Evolutionary conservation across 2,113 vertebrate species (phyloP).

Genomic region (Hepsetus odoe): DNA sequence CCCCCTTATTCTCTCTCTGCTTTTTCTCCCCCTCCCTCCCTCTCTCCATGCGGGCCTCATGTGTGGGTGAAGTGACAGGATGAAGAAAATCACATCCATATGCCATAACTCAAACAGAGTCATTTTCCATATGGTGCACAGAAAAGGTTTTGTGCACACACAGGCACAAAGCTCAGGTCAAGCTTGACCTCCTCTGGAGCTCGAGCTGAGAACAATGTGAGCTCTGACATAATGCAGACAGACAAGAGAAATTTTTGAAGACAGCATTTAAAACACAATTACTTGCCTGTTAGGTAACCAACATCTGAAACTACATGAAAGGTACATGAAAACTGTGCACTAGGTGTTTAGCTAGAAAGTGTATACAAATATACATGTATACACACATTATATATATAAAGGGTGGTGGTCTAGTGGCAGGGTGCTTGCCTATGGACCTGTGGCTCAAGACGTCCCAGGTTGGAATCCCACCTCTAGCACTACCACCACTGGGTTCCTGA

Average conservation of each 20-base stretch:
- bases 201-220: conserved; percentile 1
- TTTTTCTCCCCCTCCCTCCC: conserved; percentile 23
- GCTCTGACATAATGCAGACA: conserved; percentile 37
- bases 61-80: conserved; percentile 58
- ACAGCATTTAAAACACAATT: conserved; percentile 17
- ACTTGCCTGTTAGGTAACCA: conserved; percentile 2
- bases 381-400: no score
- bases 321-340: no score
- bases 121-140: conserved; percentile 51
- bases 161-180: conserved; percentile 36
- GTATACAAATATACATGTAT: no score
- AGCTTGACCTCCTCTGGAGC: conserved; percentile 40
- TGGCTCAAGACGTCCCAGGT: no score
- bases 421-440: no score
- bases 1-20: no score
- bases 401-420: no score
- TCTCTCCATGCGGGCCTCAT: conserved; percentile 36
- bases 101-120: conserved; percentile 62
- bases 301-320: conserved; percentile 18
- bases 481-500: no score
- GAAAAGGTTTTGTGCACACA: conserved; percentile 42
- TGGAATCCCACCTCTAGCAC: no score
- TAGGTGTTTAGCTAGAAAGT: no score
- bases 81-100: conserved; percentile 73
- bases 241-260: not conserved